Base-by-base conservation (phyloP, 2,797 vertebrate genomes). In the Enteromius trimaculatus region DNA sequence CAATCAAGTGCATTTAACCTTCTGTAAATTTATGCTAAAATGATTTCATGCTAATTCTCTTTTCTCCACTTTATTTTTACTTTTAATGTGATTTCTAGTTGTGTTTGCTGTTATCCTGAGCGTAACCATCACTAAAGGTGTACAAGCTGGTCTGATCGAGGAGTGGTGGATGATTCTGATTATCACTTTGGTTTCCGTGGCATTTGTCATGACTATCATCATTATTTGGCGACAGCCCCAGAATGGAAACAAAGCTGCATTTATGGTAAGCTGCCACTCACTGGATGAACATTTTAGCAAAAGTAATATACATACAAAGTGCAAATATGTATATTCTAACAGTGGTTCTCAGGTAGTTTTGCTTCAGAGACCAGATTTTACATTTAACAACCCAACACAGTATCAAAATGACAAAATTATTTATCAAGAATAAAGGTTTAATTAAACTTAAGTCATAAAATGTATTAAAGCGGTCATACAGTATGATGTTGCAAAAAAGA, bases 181-280 rank as follows among this genome's bases (percentile, higher is more conserved):
- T 86, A 90, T 90, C 55, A 87, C 90, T 80, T 62, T 91, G 65
- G 85, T 95, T 10, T 10, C 85, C 49, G 86, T 94, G 65, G 89
- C 92, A 47, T 81, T 95, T 68, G 17, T 86, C n/a, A 70, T 94
- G 42, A 78, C 86, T 14, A 66, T 93, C 31, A 11, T 93, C 9
- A 84, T 96, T 82, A 90, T 97, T 88, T 95, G 95, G 95, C 95
- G 93, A 88, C 96, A 96, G 82, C 96, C 96, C 11, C 95, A 96
- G 90, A 96, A 85, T 82, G 26, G 0, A 71, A 86, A 89, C 49
- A 95, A 89, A 87, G 94, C 95, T 58, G 86, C 93, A 65, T 97
- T 97, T 84, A 95, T 91, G 96, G 96, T 96, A 91, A 88, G 89
- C 1, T 29, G 78, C n/a, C 23, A 17, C 65, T 21, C 21, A 17